These are phyloP conservation scores for Lacerta agilis DNA, from an alignment of 2,797 vertebrate genomes.

Conservation along the genomic window DNA sequence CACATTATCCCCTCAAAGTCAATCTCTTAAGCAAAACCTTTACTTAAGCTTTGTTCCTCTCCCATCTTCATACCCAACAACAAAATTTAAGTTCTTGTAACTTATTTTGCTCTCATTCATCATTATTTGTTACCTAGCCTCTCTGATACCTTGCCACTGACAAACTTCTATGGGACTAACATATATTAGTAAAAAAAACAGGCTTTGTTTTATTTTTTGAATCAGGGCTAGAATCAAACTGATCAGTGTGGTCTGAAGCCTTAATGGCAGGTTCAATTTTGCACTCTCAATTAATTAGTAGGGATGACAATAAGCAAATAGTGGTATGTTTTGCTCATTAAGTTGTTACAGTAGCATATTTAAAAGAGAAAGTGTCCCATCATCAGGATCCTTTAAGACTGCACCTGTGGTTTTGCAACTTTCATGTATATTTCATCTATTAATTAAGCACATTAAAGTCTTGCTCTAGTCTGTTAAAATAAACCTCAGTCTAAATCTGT, in stretches of 20 bases:
- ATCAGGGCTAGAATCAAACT: not conserved
- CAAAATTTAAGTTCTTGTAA: not conserved
- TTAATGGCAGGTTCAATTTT: not conserved
- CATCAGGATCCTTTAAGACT: not conserved
- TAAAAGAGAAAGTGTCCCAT: conserved; percentile 8
- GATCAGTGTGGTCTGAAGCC: not conserved
- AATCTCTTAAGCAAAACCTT: not conserved
- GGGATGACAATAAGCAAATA: not conserved
- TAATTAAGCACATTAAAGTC: conserved; percentile 18
- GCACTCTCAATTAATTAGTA: not conserved
- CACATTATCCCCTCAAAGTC: not conserved
- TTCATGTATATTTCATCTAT: conserved; percentile 9
- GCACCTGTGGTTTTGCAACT: not conserved
- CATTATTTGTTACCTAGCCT: not conserved
- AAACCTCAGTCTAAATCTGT: not conserved
- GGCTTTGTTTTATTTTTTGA: no score
- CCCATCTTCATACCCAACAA: not conserved
- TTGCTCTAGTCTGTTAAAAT: not conserved
- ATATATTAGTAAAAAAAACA: not conserved
- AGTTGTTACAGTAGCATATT: not conserved
- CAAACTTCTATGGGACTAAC: not conserved
- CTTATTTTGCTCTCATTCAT: not conserved
- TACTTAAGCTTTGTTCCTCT: not conserved
- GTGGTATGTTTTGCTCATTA: not conserved
- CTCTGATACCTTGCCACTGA: not conserved